Evolutionary conservation across 2,797 vertebrate genomes (phyloP).

Genomic region (Microctenopoma steveboyesi): DNA sequence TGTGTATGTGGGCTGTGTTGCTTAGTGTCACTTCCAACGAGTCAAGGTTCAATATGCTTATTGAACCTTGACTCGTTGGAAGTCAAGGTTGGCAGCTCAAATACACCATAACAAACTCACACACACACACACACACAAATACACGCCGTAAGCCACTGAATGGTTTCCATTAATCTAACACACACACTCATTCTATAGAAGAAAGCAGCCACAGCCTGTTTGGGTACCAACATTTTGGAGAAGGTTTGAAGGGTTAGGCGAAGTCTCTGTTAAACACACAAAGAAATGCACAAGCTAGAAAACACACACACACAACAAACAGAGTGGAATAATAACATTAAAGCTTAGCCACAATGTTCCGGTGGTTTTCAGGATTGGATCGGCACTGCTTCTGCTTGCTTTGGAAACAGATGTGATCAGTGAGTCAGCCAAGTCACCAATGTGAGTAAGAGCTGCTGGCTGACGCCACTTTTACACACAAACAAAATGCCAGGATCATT

Average conservation of each 20-base stretch:
- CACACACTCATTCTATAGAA: constrained; percentile 39
- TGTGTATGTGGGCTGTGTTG: constrained; percentile 38
- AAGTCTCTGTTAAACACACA: constrained; percentile 23
- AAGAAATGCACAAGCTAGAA: constrained; percentile 32
- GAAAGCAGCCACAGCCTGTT: constrained; percentile 50
- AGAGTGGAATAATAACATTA: constrained; percentile 47
- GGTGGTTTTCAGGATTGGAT: constrained; percentile 61
- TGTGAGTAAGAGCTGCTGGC: constrained; percentile 69
- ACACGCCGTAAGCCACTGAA: constrained; percentile 17
- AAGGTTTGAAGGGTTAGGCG: constrained; percentile 41
- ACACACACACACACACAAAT: constrained; percentile 1
- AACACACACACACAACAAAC: constrained; percentile 22
- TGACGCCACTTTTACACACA: constrained; percentile 45
- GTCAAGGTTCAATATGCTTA: constrained; percentile 45
- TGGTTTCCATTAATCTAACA: constrained; percentile 57
- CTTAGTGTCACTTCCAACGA: constrained; percentile 47
- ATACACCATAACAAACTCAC: not conserved
- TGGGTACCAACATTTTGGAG: constrained; percentile 44
- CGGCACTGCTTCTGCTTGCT: constrained; percentile 52
- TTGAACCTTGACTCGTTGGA: too few species aligned
- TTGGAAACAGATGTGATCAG: constrained; percentile 74
- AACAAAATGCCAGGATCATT: constrained; percentile 12
- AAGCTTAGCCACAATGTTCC: constrained; percentile 56
- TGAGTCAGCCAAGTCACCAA: constrained; percentile 70
- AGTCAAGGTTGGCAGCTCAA: not conserved